Base-by-base conservation (phyloP, 2,888 invertebrate species). In the Exephanes ischioxanthus region DNA sequence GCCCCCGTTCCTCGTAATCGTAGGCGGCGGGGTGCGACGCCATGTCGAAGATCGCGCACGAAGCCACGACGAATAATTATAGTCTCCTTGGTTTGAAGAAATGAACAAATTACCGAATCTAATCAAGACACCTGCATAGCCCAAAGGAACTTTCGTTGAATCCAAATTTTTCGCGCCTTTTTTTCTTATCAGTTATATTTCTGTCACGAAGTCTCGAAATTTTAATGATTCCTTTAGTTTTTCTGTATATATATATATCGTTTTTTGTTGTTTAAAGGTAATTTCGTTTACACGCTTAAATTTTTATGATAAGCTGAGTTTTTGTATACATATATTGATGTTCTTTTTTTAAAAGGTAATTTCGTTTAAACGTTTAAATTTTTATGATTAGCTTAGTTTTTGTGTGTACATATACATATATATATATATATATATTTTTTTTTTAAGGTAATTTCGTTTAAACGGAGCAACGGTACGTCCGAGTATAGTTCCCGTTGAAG, bases 1-100 rank as follows among this genome's bases (percentile, higher is more conserved):
- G 94, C 0, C 89, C 91, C 68, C 93, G 90, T 33, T 93, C 94
- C 70, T 94, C 93, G 86, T 93, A 94, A 66, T 94, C 94, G 83
- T 92, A 94, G 53, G 89, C 90, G 51, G 89, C 90, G 55, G 92
- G 88, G 85, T 94, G 93, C 30, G 92, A 91, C 75, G 93, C 91
- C 94, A 94, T 94, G 33, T 80, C 85, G 63, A 82, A 84, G 41
- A 87, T 84, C 84, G 84, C 84, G 72, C 87, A 87, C 85, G 83
- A 81, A 80, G 75, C 81, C 87, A 84, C 85, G 85, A 87, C 76
- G 63, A 81, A 73, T 51, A 77, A 55, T 83, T 67, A 51, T 72
- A 53, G 26, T 58, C 26, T 33, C 22, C 82, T 73, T 63, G 72
- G 58, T 73, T 16, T 9, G n/a, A 16, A 51, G 26, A 70, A 75